Evolutionary conservation across 2,797 vertebrate genomes (phyloP), one percentile per base, ranked within the genome.

Genomic region (Artibeus jamaicensis): DNA sequence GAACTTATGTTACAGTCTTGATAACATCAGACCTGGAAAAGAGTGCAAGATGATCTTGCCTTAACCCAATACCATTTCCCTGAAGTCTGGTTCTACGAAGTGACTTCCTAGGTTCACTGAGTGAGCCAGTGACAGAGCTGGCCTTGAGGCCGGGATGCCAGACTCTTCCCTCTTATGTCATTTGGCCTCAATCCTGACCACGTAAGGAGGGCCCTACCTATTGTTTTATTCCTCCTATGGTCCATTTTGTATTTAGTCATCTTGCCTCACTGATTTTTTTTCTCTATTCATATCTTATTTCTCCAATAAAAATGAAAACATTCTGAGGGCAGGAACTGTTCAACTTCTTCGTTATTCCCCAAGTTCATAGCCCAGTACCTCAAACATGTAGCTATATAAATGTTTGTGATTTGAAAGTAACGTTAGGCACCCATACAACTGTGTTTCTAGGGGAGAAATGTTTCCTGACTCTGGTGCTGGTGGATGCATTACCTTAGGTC

Each of bases 381-480:
- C 24, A 76, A 53, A n/a, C 53, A 34, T 7, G 48, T 19, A 26
- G 26, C 0, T 26, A 19, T 59, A 90, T 53, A 77, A 0, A 39
- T 59, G 48, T 39, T 29, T 37, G 10, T 46, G 83, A 81, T 77
- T 71, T 83, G 73, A 34, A 9, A 3, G 15, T 68, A 22, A 24
- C 0, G 0, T 50, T 7, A 81, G 42, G 57, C 4, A 18, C 29
- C 48, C 26, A 1, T 10, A 46, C 16, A 24, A 2, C 10, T 2
- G 5, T 18, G 68, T 46, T 65, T 39, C 62, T 71, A 22, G 16
- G 59, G 59, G 34, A 71, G 48, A 4, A 14, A 37, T 50, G 9
- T 50, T 90, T 34, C 50, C 22, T n/a, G 81, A 70, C 53, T 86
- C 14, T 1, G 18, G 9, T 29, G 42, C 42, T 39, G 6, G 6